A percentile compares a stretch with the other conserved stretches of the same genome.
Conservation (phyloP, 2,888 invertebrate species). For the Euphydryas editha region DNA sequence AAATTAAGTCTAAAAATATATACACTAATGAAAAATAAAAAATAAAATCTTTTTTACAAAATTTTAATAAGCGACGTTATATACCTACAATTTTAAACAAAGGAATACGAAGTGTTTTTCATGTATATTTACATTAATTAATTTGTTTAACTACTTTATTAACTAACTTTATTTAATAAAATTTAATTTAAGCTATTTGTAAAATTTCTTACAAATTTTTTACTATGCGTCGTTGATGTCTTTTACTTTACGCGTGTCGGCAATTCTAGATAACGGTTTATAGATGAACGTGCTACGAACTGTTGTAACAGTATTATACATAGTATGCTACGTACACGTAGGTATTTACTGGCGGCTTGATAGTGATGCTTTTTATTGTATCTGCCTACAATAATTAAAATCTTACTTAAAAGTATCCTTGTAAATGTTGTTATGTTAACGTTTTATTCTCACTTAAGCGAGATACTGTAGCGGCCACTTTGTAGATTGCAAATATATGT, state of each 20-base stretch:
- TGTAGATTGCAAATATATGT: no score
- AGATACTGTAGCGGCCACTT: no score
- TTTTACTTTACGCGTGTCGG: slow-evolving; percentile 49
- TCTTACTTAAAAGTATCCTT: no score
- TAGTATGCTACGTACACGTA: no score
- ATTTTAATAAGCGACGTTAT: no score
- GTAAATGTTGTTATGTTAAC: no score
- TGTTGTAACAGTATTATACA: neutral
- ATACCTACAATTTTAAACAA: neutral
- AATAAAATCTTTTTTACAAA: no score
- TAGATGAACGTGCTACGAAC: slow-evolving; percentile 19
- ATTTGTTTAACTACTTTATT: neutral
- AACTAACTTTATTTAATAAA: neutral
- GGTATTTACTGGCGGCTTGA: no score
- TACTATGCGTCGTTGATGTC: slow-evolving; percentile 64
- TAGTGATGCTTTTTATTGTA: no score
- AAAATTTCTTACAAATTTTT: neutral
- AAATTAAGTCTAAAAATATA: neutral
- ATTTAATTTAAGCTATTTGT: neutral
- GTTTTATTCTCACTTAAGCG: no score
- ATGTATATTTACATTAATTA: neutral
- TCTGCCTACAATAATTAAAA: no score
- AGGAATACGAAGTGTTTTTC: neutral
- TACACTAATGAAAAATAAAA: no score
- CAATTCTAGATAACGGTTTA: slow-evolving; percentile 9